Percentiles rank a stretch among this genome's conserved stretches.
These are phyloP conservation scores for Callyntrura guangdongensis DNA, from an alignment of 2,888 invertebrate species.

Conservation along the genomic window DNA sequence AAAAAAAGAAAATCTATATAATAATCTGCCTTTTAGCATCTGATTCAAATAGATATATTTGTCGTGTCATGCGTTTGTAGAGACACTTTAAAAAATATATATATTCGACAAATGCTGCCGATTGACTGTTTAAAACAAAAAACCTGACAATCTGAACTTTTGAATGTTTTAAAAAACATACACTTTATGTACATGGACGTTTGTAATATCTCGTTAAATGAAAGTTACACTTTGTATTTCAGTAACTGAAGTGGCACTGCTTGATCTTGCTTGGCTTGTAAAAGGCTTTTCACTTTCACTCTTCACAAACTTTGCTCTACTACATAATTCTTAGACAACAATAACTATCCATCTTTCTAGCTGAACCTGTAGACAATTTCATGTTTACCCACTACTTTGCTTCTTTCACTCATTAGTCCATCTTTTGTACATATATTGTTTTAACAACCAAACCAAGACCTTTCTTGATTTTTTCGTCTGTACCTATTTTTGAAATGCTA, in stretches of 20 bases:
- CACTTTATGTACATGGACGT: background rate
- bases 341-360: background rate
- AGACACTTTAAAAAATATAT: background rate
- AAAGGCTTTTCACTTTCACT: constrained; percentile 18
- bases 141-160: constrained; percentile 4
- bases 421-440: background rate
- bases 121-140: constrained; percentile 5
- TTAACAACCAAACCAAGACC: constrained; percentile 9
- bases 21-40: background rate
- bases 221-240: background rate
- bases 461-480: background rate
- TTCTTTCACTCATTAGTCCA: background rate
- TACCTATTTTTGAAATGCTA: background rate
- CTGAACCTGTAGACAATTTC: background rate
- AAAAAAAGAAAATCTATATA: background rate
- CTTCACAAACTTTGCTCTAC: background rate
- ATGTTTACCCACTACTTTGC: background rate
- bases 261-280: constrained; percentile 52
- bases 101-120: constrained; percentile 4
- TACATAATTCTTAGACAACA: background rate
- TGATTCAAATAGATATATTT: background rate
- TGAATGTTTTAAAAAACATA: background rate
- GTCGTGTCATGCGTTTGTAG: background rate
- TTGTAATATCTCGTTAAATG: background rate
- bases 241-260: constrained; percentile 25